These are phyloP conservation scores for Protobothrops mucrosquamatus DNA, from an alignment of 2,113 vertebrate genomes.

Conservation along the genomic window DNA sequence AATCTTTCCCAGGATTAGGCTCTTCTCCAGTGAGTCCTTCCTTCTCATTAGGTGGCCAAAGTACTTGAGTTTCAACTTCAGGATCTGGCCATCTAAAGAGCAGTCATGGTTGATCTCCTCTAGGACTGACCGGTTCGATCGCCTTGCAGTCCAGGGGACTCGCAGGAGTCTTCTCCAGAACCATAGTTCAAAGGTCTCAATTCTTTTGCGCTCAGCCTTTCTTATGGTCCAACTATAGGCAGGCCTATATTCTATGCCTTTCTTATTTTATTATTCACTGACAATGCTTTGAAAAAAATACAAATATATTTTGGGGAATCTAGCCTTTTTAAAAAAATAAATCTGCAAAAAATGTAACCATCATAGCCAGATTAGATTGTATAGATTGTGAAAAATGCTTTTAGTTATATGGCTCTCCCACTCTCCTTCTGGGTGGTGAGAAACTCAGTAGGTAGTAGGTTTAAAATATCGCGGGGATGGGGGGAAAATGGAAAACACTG, in stretches of 20 bases:
- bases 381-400: slow-evolving; percentile 5
- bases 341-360: slow-evolving; percentile 14
- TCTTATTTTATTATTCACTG: background rate
- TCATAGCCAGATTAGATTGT: slow-evolving; percentile 11
- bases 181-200: no score
- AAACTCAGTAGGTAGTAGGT: background rate
- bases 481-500: slow-evolving; percentile 25
- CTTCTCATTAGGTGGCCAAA: no score
- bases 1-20: no score
- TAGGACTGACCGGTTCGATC: no score
- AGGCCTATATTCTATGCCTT: background rate
- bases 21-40: no score
- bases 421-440: slow-evolving; percentile 15
- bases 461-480: background rate
- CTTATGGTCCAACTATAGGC: background rate
- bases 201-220: no score
- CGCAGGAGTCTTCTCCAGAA: no score
- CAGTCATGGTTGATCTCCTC: no score
- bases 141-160: no score
- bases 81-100: no score
- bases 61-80: no score
- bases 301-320: background rate
- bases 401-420: slow-evolving; percentile 17
- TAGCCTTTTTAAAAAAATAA: background rate
- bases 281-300: background rate